These are phyloP conservation scores for Varecia variegata DNA, from an alignment of 2,797 vertebrate genomes.

Conservation along the genomic window DNA sequence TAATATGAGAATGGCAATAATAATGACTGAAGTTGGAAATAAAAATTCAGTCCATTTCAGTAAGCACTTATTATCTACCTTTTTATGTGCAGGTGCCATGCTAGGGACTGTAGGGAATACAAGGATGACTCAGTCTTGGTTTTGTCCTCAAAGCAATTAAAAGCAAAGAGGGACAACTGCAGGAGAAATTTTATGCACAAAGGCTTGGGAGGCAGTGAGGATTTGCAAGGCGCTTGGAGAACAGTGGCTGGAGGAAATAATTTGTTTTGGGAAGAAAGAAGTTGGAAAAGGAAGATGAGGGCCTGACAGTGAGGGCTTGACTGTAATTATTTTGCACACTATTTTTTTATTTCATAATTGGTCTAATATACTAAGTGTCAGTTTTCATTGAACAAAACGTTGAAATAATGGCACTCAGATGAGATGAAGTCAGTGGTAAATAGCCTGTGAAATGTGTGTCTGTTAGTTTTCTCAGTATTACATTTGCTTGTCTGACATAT, in stretches of 20 bases:
- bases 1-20: not conserved
- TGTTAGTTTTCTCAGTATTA: constrained; percentile 51
- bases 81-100: not conserved
- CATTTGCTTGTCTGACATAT: constrained; percentile 55
- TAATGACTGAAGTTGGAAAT: not conserved
- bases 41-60: not conserved
- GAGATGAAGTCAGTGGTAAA: constrained; percentile 54
- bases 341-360: constrained; percentile 78
- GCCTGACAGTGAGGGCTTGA: not conserved
- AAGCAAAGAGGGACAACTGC: not conserved
- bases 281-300: not conserved
- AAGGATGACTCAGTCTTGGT: not conserved
- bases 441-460: constrained; percentile 32
- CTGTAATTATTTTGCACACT: constrained; percentile 35
- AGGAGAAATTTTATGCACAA: not conserved
- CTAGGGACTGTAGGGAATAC: not conserved
- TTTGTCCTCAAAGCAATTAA: constrained; percentile 36
- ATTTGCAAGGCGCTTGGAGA: not conserved
- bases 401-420: constrained; percentile 52
- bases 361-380: constrained; percentile 55
- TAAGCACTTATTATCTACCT: not conserved
- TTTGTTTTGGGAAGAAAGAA: not conserved
- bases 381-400: constrained; percentile 57
- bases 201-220: not conserved
- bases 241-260: not conserved